Evolutionary conservation across 1,140 invertebrate genomes (phyloP).

Genomic region (Drosophila nigromelanica): DNA sequence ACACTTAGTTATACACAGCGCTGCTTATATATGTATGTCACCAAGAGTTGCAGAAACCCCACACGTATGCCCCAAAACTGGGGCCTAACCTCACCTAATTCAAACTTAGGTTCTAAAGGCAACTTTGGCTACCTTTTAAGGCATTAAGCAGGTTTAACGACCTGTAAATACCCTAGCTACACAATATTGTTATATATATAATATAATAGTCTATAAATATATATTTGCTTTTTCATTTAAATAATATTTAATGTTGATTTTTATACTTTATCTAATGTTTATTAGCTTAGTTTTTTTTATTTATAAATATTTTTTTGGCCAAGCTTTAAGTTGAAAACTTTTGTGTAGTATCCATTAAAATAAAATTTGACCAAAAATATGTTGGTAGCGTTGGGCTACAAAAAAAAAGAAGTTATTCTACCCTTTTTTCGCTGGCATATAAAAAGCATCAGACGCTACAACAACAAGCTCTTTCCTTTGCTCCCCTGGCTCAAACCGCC

Average conservation of each 20-base stretch:
- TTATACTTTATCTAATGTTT: too few species aligned
- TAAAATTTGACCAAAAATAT: constrained; percentile 33
- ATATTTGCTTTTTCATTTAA: too few species aligned
- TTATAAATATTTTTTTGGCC: background rate
- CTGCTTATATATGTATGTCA: constrained; percentile 54
- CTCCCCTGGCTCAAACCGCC: background rate
- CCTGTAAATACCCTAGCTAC: constrained; percentile 8
- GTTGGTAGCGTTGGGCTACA: constrained; percentile 10
- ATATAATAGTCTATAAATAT: too few species aligned
- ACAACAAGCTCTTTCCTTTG: constrained; percentile 7
- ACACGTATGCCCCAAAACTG: constrained; percentile 20
- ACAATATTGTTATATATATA: too few species aligned
- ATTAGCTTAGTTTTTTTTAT: too few species aligned
- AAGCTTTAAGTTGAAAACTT: constrained; percentile 27
- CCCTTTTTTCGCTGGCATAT: constrained; percentile 11
- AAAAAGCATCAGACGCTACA: constrained; percentile 26
- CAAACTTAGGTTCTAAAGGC: constrained; percentile 9
- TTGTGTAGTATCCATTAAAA: constrained; percentile 27
- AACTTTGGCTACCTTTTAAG: constrained; percentile 42
- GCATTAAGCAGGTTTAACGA: background rate
- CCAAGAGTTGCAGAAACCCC: constrained; percentile 52
- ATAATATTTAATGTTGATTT: too few species aligned
- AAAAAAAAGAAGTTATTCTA: constrained; percentile 30
- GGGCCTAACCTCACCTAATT: constrained; percentile 14
- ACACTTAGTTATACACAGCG: constrained; percentile 45